Conservation (phyloP, 2,888 invertebrate genomes). For the Tortrix viridana region DNA sequence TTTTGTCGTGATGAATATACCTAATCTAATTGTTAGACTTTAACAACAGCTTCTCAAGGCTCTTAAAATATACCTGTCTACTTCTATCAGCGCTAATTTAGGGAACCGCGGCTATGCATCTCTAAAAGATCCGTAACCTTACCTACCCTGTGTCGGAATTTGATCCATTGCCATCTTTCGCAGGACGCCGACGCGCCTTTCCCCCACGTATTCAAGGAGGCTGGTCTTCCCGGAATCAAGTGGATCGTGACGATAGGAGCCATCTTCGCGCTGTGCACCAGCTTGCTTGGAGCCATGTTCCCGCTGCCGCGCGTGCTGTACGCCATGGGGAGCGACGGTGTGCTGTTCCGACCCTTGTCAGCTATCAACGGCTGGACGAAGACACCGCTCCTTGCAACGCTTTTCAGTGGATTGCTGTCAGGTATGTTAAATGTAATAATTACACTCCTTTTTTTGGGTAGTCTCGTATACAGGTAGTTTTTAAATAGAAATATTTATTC, state of each 20-base stretch:
- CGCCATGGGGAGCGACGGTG: slow-evolving; percentile 95
- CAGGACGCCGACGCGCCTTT: slow-evolving; percentile 94
- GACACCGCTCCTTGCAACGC: slow-evolving; percentile 91
- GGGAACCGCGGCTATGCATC: too few relatives aligned
- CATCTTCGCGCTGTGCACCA: slow-evolving; percentile 95
- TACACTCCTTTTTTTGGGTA: too few relatives aligned
- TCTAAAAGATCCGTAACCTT: too few relatives aligned
- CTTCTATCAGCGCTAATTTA: too few relatives aligned
- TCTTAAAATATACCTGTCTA: too few relatives aligned
- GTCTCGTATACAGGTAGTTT: too few relatives aligned
- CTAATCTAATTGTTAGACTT: too few relatives aligned
- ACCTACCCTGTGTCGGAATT: too few relatives aligned
- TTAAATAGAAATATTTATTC: too few relatives aligned
- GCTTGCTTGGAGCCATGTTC: slow-evolving; percentile 94
- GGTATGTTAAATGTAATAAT: slow-evolving; percentile 80
- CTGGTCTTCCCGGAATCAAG: slow-evolving; percentile 90
- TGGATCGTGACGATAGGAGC: slow-evolving; percentile 97
- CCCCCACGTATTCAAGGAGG: slow-evolving; percentile 91
- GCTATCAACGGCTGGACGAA: slow-evolving; percentile 89
- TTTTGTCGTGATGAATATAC: too few relatives aligned
- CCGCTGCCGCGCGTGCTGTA: slow-evolving; percentile 94
- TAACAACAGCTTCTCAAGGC: too few relatives aligned
- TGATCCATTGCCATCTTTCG: neutral
- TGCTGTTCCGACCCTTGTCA: slow-evolving; percentile 90
- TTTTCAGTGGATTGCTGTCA: slow-evolving; percentile 89